phyloP scores from a whole-genome alignment of 2,113 vertebrate species.

The Chitala chitala region DNA sequence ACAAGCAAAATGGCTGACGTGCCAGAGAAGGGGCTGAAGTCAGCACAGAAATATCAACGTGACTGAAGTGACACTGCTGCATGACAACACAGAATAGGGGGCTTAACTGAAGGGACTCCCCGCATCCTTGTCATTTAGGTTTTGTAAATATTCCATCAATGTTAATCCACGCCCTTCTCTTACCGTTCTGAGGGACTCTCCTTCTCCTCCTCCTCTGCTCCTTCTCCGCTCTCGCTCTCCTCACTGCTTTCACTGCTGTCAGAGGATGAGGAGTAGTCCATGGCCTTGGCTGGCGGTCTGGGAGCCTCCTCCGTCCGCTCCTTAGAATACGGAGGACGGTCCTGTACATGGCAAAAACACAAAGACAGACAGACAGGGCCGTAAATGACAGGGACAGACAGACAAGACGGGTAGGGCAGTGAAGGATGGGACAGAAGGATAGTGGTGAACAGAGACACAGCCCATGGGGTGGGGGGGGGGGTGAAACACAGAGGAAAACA shows the following conservation, averaged over 20 bases:
- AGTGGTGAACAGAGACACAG: too few relatives aligned
- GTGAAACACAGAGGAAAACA: not conserved
- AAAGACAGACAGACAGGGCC: not conserved
- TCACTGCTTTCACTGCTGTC: constrained; percentile 85
- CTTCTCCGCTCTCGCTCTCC: constrained; percentile 78
- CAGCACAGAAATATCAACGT: too few relatives aligned
- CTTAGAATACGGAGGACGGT: constrained; percentile 73
- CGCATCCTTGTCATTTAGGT: not conserved
- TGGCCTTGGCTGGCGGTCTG: constrained; percentile 79
- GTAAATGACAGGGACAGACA: not conserved
- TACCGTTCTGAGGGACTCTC: constrained; percentile 67
- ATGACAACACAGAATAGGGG: not conserved
- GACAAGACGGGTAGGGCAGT: too few relatives aligned
- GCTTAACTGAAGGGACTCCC: not conserved
- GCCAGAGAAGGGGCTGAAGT: not conserved
- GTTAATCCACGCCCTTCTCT: not conserved
- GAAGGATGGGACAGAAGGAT: not conserved
- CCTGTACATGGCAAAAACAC: constrained; percentile 51
- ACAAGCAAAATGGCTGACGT: too few relatives aligned
- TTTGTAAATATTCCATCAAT: not conserved
- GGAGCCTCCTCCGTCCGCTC: constrained; percentile 78
- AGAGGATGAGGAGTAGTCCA: constrained; percentile 86
- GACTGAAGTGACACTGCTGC: too few relatives aligned
- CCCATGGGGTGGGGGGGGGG: too few relatives aligned
- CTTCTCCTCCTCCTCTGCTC: constrained; percentile 60